These are phyloP conservation scores for Rhopalosiphum nymphaeae DNA, from an alignment of 2,888 invertebrate genomes.

Conservation along the genomic window DNA sequence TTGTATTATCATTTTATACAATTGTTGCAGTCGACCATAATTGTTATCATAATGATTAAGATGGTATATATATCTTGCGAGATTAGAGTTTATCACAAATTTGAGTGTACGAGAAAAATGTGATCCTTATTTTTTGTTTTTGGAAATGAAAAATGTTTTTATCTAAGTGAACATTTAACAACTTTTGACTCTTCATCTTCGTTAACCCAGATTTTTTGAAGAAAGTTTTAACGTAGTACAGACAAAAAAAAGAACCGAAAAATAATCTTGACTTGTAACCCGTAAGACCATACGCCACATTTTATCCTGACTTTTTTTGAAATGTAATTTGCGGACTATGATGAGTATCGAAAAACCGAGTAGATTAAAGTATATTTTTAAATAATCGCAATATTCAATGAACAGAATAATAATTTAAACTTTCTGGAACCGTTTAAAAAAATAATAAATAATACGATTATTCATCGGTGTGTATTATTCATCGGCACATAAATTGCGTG, in stretches of 20 bases:
- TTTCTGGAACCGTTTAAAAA: background rate
- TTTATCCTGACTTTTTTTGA: background rate
- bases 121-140: background rate
- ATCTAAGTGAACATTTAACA: slow-evolving; percentile 40
- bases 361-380: slow-evolving; percentile 12
- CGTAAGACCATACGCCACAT: background rate
- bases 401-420: slow-evolving; percentile 1
- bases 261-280: slow-evolving; percentile 4
- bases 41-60: background rate
- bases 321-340: background rate
- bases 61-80: background rate
- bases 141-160: slow-evolving; percentile 2
- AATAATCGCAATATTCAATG: slow-evolving; percentile 6
- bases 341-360: background rate
- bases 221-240: slow-evolving; percentile 36
- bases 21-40: background rate
- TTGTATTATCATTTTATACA: background rate
- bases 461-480: background rate
- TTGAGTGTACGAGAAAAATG: background rate
- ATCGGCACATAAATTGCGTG: background rate
- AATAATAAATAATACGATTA: background rate
- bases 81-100: background rate
- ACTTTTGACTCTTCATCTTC: slow-evolving; percentile 17
- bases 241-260: background rate
- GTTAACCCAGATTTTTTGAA: background rate